phyloP scores from a whole-genome alignment of 2,113 vertebrate genomes.

The Pollachius pollachius region DNA sequence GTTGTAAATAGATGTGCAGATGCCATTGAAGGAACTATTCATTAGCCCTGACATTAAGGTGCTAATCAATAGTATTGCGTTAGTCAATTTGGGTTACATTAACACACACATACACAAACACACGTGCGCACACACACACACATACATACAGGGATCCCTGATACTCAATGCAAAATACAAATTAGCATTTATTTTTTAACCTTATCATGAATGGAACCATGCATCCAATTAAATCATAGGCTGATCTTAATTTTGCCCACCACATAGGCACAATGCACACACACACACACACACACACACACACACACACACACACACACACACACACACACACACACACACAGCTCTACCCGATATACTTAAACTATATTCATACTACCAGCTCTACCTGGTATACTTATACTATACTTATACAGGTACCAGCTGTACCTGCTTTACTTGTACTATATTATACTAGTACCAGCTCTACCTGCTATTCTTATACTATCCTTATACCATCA shows the following conservation, averaged over 20 bases:
- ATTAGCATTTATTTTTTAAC: constrained; percentile 50
- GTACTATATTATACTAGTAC: too few relatives aligned
- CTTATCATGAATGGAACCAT: constrained; percentile 46
- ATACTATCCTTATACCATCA: too few relatives aligned
- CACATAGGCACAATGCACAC: background rate
- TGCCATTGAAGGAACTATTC: constrained; percentile 77
- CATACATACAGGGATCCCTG: constrained; percentile 40
- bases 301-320: background rate
- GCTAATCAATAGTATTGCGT: constrained; percentile 78
- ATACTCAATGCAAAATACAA: constrained; percentile 54
- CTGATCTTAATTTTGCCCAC: constrained; percentile 6
- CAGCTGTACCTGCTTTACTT: too few relatives aligned
- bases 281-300: background rate
- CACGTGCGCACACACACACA: constrained; percentile 20
- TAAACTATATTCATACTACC: too few relatives aligned
- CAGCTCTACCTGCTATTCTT: too few relatives aligned
- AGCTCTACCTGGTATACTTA: too few relatives aligned
- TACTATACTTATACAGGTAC: too few relatives aligned
- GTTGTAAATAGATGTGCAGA: constrained; percentile 69
- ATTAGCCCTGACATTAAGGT: constrained; percentile 75
- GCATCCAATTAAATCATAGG: background rate
- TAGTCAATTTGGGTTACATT: constrained; percentile 72
- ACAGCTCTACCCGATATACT: background rate
- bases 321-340: constrained; percentile 1
- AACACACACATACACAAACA: constrained; percentile 32